Conservation (phyloP, 2,797 vertebrate species). For the Alectoris magna region DNA sequence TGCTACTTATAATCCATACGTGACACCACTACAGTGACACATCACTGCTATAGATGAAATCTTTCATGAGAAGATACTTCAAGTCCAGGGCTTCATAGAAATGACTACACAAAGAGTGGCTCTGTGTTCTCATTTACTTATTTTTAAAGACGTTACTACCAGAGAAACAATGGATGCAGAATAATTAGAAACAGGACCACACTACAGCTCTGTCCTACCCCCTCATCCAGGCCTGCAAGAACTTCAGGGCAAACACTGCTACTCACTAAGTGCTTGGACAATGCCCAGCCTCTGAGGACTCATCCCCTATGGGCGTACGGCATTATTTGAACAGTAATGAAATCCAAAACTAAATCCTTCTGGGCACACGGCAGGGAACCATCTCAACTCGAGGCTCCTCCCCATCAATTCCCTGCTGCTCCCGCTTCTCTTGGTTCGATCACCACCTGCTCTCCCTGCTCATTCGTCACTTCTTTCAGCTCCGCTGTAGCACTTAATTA, state of each 20-base stretch:
- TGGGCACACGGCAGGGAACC: conserved; percentile 13
- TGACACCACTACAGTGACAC: neutral
- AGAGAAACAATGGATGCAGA: conserved; percentile 41
- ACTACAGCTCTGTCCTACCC: neutral
- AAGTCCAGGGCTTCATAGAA: neutral
- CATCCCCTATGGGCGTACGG: neutral
- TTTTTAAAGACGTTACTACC: neutral
- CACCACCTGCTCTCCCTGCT: conserved; percentile 54
- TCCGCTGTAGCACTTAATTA: conserved; percentile 61
- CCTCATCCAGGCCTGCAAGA: neutral
- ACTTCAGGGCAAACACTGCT: conserved; percentile 4
- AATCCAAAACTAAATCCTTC: conserved; percentile 57
- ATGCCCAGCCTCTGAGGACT: neutral
- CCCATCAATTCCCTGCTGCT: conserved; percentile 66
- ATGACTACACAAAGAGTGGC: neutral
- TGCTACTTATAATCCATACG: neutral
- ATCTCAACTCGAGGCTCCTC: conserved; percentile 19
- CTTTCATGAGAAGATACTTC: neutral
- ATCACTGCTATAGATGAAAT: neutral
- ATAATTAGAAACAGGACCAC: conserved; percentile 38
- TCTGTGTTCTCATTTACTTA: neutral
- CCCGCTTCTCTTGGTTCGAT: conserved; percentile 49
- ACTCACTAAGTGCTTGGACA: neutral
- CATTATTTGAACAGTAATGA: conserved; percentile 37
- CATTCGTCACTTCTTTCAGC: conserved; percentile 60